Percentiles rank a stretch among this genome's conserved stretches.
These are phyloP conservation scores for Tangara arthus DNA, from an alignment of 2,797 vertebrate species.

Conservation along the genomic window DNA sequence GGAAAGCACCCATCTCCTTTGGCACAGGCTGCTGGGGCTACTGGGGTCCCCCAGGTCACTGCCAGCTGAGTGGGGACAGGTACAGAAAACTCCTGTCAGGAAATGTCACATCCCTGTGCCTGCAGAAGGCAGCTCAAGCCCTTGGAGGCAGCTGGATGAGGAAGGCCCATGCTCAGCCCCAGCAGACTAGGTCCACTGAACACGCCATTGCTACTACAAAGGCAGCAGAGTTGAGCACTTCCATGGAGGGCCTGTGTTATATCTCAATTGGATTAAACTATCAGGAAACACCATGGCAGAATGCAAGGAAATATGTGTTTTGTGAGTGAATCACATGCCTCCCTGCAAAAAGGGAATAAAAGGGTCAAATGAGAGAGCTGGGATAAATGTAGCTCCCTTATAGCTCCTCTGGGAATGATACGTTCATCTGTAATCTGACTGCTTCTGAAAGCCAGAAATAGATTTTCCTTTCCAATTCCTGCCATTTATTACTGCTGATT, in stretches of 20 bases:
- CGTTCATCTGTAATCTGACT: not conserved
- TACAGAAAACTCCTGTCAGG: not conserved
- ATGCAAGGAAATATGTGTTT: not conserved
- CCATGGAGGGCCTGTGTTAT: not conserved
- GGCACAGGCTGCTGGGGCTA: not conserved
- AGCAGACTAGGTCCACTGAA: not conserved
- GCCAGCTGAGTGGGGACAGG: not conserved
- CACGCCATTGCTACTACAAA: accelerated
- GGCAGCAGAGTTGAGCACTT: not conserved
- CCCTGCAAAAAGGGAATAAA: not conserved
- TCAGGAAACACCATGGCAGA: not conserved
- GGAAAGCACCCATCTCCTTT: not conserved
- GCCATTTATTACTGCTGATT: not conserved
- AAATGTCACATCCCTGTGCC: not conserved
- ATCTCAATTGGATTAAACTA: not conserved
- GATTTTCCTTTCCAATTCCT: not conserved
- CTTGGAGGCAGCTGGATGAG: not conserved
- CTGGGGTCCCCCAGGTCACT: not conserved
- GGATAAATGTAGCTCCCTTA: not conserved
- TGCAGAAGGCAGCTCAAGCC: not conserved
- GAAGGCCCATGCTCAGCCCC: not conserved
- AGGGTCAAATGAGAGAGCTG: not conserved
- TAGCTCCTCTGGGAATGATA: not conserved
- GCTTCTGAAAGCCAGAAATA: conserved; percentile 5
- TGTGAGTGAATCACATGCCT: not conserved